phyloP scores from a whole-genome alignment of 2,797 vertebrate species.

The Tadarida brasiliensis region DNA sequence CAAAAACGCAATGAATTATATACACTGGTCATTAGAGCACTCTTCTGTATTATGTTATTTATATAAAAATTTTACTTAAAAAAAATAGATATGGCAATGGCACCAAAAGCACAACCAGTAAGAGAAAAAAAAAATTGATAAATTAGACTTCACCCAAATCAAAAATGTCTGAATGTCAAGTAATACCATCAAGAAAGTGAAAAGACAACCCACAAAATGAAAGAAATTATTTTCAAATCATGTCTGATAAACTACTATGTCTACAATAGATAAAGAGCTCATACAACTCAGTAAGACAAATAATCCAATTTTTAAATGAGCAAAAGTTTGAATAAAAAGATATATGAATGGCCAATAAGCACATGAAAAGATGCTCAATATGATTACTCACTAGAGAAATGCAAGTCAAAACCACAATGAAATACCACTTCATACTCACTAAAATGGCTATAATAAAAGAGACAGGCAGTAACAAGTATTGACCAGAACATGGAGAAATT shows the following conservation, averaged over 20 bases:
- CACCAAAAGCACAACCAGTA: neutral
- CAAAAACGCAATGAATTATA: neutral
- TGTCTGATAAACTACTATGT: neutral
- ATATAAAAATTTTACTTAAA: neutral
- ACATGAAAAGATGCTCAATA: neutral
- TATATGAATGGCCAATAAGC: neutral
- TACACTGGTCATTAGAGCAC: neutral
- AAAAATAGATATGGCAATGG: neutral
- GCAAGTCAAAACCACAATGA: neutral
- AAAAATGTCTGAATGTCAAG: neutral
- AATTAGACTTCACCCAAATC: neutral
- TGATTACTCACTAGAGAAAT: neutral
- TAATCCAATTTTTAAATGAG: neutral
- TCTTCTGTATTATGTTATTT: neutral
- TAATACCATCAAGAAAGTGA: neutral
- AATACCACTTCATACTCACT: neutral
- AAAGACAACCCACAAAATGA: neutral
- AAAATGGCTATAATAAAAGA: neutral
- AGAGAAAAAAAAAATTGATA: neutral
- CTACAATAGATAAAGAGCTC: neutral
- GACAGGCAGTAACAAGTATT: neutral
- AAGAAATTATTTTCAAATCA: neutral
- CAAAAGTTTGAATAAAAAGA: neutral
- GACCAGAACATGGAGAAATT: neutral
- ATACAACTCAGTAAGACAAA: slow-evolving; percentile 31